Evolutionary conservation across 2,113 vertebrate genomes (phyloP).

Genomic region (Saccopteryx bilineata): DNA sequence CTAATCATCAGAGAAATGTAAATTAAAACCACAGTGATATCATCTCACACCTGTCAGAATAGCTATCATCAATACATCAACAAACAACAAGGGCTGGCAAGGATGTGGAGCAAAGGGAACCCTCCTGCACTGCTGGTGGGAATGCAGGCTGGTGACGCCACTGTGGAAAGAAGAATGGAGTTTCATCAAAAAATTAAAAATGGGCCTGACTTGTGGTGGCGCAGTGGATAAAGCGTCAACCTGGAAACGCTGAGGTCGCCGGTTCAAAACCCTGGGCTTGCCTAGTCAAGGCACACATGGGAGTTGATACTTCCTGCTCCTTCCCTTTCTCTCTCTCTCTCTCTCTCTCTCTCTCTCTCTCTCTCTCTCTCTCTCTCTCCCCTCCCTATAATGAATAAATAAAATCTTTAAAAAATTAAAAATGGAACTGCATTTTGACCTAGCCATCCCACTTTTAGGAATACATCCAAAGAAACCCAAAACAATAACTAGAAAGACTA

Average conservation of each 20-base stretch:
- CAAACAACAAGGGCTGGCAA: background rate
- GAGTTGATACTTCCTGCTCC: no score
- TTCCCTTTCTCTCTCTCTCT: no score
- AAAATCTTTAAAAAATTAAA: background rate
- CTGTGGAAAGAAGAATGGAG: background rate
- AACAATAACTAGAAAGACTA: background rate
- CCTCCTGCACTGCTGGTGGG: background rate
- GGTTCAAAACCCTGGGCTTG: no score
- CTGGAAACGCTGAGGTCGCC: no score
- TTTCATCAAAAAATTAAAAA: background rate
- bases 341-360: no score
- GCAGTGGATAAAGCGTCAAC: no score
- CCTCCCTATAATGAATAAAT: no score
- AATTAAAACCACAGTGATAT: background rate
- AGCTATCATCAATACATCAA: no score
- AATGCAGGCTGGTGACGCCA: background rate
- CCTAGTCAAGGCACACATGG: no score
- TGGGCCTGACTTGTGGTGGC: no score
- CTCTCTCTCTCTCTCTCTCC: no score
- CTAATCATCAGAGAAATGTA: background rate
- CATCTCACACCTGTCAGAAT: background rate
- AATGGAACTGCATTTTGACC: background rate
- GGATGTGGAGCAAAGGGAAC: background rate
- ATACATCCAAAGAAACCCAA: background rate
- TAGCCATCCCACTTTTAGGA: background rate